These are phyloP conservation scores for Thymelicus lineola DNA, from an alignment of 2,888 invertebrate species.

Conservation along the genomic window DNA sequence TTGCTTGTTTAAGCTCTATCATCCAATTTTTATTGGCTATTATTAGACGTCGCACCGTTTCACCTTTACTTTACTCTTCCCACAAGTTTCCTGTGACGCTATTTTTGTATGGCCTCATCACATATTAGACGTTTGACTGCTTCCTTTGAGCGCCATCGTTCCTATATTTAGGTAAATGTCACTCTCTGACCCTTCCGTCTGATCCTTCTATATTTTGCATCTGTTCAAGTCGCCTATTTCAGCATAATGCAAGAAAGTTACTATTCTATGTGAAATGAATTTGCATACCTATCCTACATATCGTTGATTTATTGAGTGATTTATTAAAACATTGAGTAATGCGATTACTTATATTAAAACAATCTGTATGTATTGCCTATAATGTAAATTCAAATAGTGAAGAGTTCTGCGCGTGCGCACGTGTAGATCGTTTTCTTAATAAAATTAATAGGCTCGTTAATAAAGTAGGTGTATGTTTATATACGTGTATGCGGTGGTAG, in stretches of 20 bases:
- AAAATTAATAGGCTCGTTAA: constrained; percentile 8
- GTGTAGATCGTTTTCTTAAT: background rate
- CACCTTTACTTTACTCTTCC: constrained; percentile 58
- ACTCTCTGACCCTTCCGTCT: constrained; percentile 54
- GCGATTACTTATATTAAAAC: background rate
- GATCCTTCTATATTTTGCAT: constrained; percentile 14
- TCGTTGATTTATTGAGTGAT: background rate
- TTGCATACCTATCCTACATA: background rate
- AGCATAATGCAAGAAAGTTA: background rate
- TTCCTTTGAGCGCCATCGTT: constrained; percentile 60
- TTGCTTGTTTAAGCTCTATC: constrained; percentile 47
- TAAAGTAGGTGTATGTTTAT: background rate
- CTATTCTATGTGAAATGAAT: background rate
- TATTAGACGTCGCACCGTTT: constrained; percentile 51
- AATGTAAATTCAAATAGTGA: background rate
- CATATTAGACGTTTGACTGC: constrained; percentile 60
- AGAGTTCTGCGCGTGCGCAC: background rate
- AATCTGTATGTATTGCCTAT: background rate
- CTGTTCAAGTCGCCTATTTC: background rate
- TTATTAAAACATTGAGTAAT: too few relatives aligned
- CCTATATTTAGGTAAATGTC: constrained; percentile 65
- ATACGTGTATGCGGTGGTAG: constrained; percentile 18
- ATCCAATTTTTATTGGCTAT: constrained; percentile 54
- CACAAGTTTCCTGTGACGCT: constrained; percentile 58
- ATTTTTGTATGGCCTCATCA: constrained; percentile 70